Base-by-base conservation (phyloP, 2,113 vertebrate species). In the Paracyprichromis sp. region DNA sequence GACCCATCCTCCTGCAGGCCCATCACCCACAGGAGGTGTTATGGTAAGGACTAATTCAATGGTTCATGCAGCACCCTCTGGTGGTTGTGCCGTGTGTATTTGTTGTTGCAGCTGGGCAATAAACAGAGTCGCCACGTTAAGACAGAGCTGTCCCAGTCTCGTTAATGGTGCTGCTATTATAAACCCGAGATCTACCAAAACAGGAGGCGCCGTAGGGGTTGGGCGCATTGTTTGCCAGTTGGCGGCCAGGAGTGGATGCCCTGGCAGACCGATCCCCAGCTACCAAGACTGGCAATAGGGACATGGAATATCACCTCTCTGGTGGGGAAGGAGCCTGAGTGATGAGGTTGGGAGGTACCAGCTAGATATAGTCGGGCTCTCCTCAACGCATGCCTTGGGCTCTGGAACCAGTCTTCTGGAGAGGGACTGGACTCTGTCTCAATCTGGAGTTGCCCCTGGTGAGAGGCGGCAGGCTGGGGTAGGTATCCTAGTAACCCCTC, bases 1-100 rank as follows among this genome's bases (percentile, higher is more conserved):
- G 16, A 0, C 29, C 57, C 29, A 61, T 61, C 3, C 3, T 34
- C 57, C 57, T 61, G 57, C 57, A 0, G 3, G 57, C 0, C 57
- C 57, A 61, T 34, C 29, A 61, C 16, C 57, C 5, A 61, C 29
- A 61, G 9, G 57, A 31, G n/a, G n/a, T n/a, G n/a, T n/a, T n/a
- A n/a, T n/a, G n/a, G n/a, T n/a, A n/a, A n/a, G n/a, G n/a, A n/a
- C n/a, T n/a, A n/a, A n/a, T n/a, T n/a, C n/a, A n/a, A n/a, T n/a
- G n/a, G n/a, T n/a, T n/a, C n/a, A n/a, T n/a, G n/a, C n/a, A n/a
- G n/a, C n/a, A n/a, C n/a, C n/a, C n/a, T n/a, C n/a, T n/a, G n/a
- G n/a, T n/a, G n/a, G n/a, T n/a, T n/a, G n/a, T n/a, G n/a, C n/a
- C n/a, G n/a, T n/a, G n/a, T n/a, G n/a, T n/a, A n/a, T n/a, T n/a